phyloP scores from a whole-genome alignment of 2,888 invertebrate species.

The Vannuccia rotundouncinata region DNA sequence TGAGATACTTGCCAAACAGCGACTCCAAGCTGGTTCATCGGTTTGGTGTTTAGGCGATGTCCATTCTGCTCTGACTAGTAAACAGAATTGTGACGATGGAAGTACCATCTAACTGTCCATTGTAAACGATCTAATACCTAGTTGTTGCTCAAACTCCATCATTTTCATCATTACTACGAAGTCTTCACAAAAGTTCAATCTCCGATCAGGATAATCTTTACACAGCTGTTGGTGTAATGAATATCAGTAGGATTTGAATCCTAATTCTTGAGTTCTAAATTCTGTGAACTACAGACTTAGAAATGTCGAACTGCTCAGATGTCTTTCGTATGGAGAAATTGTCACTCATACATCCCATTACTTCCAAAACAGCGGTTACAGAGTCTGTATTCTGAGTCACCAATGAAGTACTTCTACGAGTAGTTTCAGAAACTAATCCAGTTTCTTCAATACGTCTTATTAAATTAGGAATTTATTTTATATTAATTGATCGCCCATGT shows the following conservation, averaged over 20 bases:
- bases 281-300: neutral
- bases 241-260: slow-evolving; percentile 13
- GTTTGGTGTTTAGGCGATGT: slow-evolving; percentile 4
- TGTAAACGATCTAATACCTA: neutral
- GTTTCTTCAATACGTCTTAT: neutral
- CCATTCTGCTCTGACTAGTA: slow-evolving; percentile 25
- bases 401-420: neutral
- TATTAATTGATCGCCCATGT: neutral
- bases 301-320: neutral
- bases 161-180: slow-evolving; percentile 7
- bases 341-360: neutral
- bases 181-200: slow-evolving; percentile 23
- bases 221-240: slow-evolving; percentile 18
- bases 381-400: neutral
- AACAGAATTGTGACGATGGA: slow-evolving; percentile 24
- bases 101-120: slow-evolving; percentile 3
- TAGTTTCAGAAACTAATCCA: neutral
- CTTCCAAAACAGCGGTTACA: neutral
- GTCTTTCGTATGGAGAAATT: neutral
- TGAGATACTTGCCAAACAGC: slow-evolving; percentile 27
- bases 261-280: neutral
- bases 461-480: neutral
- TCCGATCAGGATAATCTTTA: slow-evolving; percentile 23
- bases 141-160: slow-evolving; percentile 17
- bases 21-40: neutral